These are phyloP conservation scores for Labeo calbasu DNA, from an alignment of 2,797 vertebrate genomes.

Conservation along the genomic window DNA sequence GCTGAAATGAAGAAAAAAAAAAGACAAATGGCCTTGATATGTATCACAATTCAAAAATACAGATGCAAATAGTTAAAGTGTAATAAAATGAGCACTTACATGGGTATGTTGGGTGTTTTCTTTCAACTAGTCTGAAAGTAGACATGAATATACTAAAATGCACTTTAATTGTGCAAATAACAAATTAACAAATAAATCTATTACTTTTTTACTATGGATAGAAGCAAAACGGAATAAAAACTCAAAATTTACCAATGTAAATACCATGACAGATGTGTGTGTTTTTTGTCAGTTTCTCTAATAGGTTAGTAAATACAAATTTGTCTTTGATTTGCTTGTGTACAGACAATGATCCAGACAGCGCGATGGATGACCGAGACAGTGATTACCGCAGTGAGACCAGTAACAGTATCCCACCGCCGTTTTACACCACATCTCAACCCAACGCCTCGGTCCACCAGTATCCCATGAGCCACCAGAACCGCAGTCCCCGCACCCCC, in stretches of 20 bases:
- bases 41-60: not conserved
- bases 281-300: not conserved
- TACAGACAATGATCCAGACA: conserved; percentile 92
- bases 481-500: conserved; percentile 82
- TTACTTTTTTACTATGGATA: no score
- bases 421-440: conserved; percentile 92
- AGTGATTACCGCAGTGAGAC: conserved; percentile 97
- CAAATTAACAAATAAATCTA: no score
- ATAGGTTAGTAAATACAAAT: not conserved
- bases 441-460: conserved; percentile 96
- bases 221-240: not conserved
- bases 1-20: not conserved
- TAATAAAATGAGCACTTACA: not conserved
- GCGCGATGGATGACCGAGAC: conserved; percentile 93
- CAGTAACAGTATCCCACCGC: conserved; percentile 94
- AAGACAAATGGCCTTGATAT: no score
- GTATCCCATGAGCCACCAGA: conserved; percentile 89
- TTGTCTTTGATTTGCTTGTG: conserved; percentile 14
- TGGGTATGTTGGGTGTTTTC: not conserved
- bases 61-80: not conserved
- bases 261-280: not conserved
- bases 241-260: not conserved
- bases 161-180: no score
- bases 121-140: not conserved
- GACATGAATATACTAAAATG: no score